Base-by-base conservation (phyloP, 2,888 invertebrate genomes). In the Coenonympha glycerion region DNA sequence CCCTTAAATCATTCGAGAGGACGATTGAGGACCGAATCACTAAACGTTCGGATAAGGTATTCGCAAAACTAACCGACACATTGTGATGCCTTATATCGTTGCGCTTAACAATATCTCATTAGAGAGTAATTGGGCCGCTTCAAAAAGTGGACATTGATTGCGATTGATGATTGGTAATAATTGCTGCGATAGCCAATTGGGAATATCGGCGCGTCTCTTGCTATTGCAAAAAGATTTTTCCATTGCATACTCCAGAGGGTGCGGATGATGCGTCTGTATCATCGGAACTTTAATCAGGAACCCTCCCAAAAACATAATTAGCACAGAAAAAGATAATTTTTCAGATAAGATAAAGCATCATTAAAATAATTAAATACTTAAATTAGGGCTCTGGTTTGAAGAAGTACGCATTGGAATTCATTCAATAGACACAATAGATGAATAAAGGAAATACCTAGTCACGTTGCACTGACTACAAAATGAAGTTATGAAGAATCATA, bases 1-100 rank as follows among this genome's bases (percentile, higher is more conserved):
- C 55, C 65, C 68, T 71, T 76, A 78, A 75, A 72, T 73, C 71
- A 66, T 64, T 55, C 59, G 55, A 66, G 60, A 71, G 70, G 74
- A 72, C 72, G 55, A 52, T 56, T 70, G 74, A 72, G 72, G 55
- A 52, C 56, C 49, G 49, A 59, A 54, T 54, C 51, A 57, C 59
- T 49, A 51, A 59, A 56, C 53, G 49, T 57, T 59, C 56, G 55
- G 58, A 60, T 53, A 59, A 53, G 56, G 59, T 54, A 58, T 56
- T 49, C 48, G 52, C 63, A 60, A 60, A 64, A 67, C 61, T 66
- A 62, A 63, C 72, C 63, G 61, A 65, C 66, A 65, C 62, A 64
- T 64, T 60, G 48, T 54, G 22, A 47, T 40, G 11, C 33, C 49
- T 48, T 52, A 52, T 52, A 39, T 28, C 45, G 31, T 40, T 36